Conservation (phyloP, 2,113 vertebrate genomes). For the Nyctibius bracteatus region DNA sequence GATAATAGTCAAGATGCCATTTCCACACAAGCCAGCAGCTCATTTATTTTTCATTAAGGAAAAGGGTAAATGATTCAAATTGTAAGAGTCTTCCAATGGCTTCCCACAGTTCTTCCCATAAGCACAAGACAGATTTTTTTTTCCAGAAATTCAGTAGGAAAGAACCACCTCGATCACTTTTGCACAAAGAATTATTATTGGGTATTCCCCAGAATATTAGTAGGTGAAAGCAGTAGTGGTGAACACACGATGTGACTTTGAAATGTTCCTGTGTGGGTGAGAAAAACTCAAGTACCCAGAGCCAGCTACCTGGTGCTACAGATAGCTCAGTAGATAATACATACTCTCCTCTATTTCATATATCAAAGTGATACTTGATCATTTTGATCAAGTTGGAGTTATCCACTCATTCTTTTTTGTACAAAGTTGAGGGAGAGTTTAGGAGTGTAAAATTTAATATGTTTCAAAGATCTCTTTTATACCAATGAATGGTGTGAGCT, state of each 20-base stretch:
- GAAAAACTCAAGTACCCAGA: background rate
- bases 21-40: background rate
- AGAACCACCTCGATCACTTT: background rate
- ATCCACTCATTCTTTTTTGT: background rate
- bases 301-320: background rate
- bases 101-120: background rate
- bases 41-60: background rate
- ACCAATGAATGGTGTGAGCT: background rate
- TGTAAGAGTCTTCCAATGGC: background rate
- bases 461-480: background rate
- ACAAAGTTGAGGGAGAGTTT: background rate
- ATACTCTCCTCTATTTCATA: background rate
- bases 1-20: background rate
- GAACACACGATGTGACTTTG: background rate
- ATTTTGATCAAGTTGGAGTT: background rate
- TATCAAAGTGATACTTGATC: background rate
- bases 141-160: background rate
- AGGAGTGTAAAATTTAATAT: background rate
- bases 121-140: background rate
- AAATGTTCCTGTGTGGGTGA: background rate
- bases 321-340: background rate
- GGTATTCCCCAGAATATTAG: background rate
- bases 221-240: background rate
- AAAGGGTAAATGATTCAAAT: background rate
- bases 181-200: background rate